These are phyloP conservation scores for Phasia obesa DNA, from an alignment of 2,888 invertebrate genomes.

Conservation along the genomic window DNA sequence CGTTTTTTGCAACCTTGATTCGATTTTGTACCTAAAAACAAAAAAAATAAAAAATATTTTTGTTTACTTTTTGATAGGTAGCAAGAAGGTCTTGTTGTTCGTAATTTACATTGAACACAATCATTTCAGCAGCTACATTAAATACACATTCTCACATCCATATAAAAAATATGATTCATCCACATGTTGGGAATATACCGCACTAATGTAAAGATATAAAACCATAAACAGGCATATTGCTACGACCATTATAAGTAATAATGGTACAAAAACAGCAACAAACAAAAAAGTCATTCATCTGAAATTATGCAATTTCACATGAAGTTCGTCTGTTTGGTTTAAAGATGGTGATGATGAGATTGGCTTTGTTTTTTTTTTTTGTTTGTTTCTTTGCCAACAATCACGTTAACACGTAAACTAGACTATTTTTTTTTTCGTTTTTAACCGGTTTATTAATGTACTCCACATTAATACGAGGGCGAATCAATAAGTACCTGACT, in stretches of 20 bases:
- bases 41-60: constrained; percentile 17
- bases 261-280: background rate
- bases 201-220: background rate
- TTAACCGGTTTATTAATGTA: background rate
- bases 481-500: no score
- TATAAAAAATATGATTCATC: constrained; percentile 46
- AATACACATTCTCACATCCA: no score
- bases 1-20: constrained; percentile 62
- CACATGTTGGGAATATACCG: constrained; percentile 54
- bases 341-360: constrained; percentile 22
- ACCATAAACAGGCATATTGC: constrained; percentile 6
- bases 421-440: background rate
- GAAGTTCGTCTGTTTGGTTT: constrained; percentile 44
- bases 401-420: background rate
- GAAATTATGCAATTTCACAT: constrained; percentile 75
- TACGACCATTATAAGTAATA: constrained; percentile 34
- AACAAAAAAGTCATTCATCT: constrained; percentile 46
- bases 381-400: background rate
- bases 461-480: no score
- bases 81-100: constrained; percentile 26
- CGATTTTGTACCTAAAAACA: background rate
- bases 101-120: constrained; percentile 15
- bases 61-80: constrained; percentile 52
- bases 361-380: background rate
- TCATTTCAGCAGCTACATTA: background rate